Evolutionary conservation across 2,888 invertebrate species (phyloP), one percentile per base, ranked within the genome.

Genomic region (Acrobasis repandana): DNA sequence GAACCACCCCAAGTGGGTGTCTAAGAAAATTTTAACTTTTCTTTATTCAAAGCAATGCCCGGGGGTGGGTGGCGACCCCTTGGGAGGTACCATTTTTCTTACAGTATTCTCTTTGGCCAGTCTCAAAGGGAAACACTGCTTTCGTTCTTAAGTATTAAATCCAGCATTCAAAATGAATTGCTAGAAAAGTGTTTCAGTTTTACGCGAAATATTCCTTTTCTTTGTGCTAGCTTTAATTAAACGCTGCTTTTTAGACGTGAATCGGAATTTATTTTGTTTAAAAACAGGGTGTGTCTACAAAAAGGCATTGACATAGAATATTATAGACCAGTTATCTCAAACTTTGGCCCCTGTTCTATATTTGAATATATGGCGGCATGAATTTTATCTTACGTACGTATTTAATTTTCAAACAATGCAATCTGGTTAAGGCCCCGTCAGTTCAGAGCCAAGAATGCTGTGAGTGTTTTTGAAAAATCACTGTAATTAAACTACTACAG

Each of bases 1-100:
- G 85, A 67, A 67, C 81, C 75, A 78, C 83, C 81, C 83, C 74
- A 61, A 58, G 76, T 82, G 86, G 84, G 75, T 83, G 82, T 87
- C 85, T 81, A 86, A 88, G 90, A 90, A 90, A 91, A 91, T 92
- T 92, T 91, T 90, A 91, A 92, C 87, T 92, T 92, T 91, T 91
- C 91, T 91, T 92, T 92, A 91, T 91, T 88, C 90, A 83, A 79
- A 74, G 80, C 78, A 67, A 73, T 74, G 74, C 79, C 78, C 70
- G 70, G 69, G 62, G 56, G 66, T 6, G 57, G 75, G 76, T 64
- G 69, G 77, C 63, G 48, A 59, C 71, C 64, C 62, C 62, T 60
- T 28, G 11, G 48, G 78, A 64, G 71, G 73, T 64, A 68, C 81
- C 78, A 83, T 83, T 83, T 92, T 92, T 92, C 90, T 90, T 86